Evolutionary conservation across 2,113 vertebrate genomes (phyloP).

Genomic region (Ploceus nigricollis): DNA sequence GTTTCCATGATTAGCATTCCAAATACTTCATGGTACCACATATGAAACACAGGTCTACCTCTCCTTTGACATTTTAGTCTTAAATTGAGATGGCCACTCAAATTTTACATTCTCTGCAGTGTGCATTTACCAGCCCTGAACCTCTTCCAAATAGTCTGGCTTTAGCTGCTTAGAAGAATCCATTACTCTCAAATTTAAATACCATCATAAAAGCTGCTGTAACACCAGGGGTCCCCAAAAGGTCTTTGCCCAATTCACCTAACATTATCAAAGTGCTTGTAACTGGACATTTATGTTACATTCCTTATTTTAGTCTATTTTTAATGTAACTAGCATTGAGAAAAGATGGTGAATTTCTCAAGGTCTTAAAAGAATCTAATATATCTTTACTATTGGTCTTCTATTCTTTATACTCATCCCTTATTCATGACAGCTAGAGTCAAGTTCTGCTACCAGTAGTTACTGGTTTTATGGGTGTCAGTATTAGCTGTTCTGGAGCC

Average conservation of each 20-base stretch:
- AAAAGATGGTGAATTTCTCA: neutral
- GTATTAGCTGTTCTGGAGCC: neutral
- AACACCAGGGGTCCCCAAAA: neutral
- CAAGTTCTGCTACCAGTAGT: neutral
- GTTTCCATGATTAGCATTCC: neutral
- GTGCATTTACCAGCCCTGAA: conserved; percentile 46
- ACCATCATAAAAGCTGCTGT: conserved; percentile 29
- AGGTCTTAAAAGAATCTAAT: neutral
- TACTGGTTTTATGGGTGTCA: neutral
- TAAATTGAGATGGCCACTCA: conserved; percentile 37
- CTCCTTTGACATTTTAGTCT: conserved; percentile 48
- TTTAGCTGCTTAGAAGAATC: conserved; percentile 29
- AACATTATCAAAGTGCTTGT: conserved; percentile 36
- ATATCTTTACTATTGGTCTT: neutral
- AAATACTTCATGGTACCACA: neutral
- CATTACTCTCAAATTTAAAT: conserved; percentile 59
- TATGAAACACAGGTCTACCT: conserved; percentile 13
- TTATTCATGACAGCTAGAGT: neutral
- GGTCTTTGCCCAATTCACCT: conserved; percentile 34
- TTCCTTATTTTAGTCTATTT: conserved; percentile 5
- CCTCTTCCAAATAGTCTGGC: conserved; percentile 45
- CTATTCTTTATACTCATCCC: neutral
- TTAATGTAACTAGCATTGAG: neutral
- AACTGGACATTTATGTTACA: conserved; percentile 9
- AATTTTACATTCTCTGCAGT: conserved; percentile 6